A percentile compares a stretch with the other conserved stretches of the same genome.
These are phyloP conservation scores for Diplolepis rosae DNA, from an alignment of 2,888 invertebrate genomes.

Conservation along the genomic window DNA sequence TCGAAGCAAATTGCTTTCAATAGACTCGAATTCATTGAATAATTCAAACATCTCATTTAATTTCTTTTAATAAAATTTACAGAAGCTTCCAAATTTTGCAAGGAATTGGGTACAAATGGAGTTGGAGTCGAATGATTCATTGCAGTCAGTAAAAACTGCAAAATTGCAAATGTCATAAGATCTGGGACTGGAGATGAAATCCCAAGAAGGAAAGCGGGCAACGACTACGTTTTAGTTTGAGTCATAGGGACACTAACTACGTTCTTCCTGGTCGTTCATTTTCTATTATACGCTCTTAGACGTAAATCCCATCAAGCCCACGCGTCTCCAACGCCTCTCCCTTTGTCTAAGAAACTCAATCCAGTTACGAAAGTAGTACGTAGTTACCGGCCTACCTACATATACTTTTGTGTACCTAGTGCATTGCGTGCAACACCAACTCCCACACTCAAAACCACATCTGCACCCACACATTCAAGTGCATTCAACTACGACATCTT, in stretches of 20 bases:
- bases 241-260: slow-evolving; percentile 4
- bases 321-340: slow-evolving; percentile 10
- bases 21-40: too few relatives aligned
- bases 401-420: neutral
- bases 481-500: slow-evolving; percentile 6
- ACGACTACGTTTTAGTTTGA: slow-evolving; percentile 16
- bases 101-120: too few relatives aligned
- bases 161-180: neutral
- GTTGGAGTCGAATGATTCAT: too few relatives aligned
- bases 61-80: too few relatives aligned
- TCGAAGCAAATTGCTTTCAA: neutral
- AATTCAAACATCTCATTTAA: too few relatives aligned
- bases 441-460: neutral
- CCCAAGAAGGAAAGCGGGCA: slow-evolving; percentile 3
- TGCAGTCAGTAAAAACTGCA: neutral
- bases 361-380: slow-evolving; percentile 23
- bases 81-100: too few relatives aligned
- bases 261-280: slow-evolving; percentile 29
- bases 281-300: neutral
- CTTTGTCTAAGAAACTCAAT: slow-evolving; percentile 18
- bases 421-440: neutral
- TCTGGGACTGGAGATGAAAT: neutral
- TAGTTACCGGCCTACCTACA: slow-evolving; percentile 4
- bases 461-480: slow-evolving; percentile 4
- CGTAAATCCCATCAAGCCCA: slow-evolving; percentile 21